phyloP scores from a whole-genome alignment of 1,140 invertebrate species.

The Belonocnema kinseyi region DNA sequence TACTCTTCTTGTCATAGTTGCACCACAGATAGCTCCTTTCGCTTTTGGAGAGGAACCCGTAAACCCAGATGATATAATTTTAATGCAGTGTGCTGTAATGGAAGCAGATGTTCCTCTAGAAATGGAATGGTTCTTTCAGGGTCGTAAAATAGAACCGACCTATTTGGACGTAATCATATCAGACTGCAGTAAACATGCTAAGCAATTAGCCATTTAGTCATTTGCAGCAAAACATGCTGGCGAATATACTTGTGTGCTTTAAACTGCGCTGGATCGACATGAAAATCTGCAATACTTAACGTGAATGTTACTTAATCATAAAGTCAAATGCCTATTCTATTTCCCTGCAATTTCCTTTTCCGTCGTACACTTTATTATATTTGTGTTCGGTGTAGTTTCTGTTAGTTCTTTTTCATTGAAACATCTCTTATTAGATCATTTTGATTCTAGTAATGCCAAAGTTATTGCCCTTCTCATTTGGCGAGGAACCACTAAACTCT shows the following conservation, averaged over 20 bases:
- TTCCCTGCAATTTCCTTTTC: too few relatives aligned
- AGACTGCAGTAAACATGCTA: slow-evolving; percentile 78
- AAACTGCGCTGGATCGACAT: slow-evolving; percentile 80
- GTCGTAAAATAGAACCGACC: slow-evolving; percentile 65
- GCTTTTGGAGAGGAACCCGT: slow-evolving; percentile 82
- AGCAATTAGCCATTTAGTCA: slow-evolving; percentile 82
- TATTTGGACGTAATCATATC: slow-evolving; percentile 67
- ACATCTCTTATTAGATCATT: slow-evolving; percentile 9
- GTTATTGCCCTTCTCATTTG: slow-evolving; percentile 79
- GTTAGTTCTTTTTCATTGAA: too few relatives aligned
- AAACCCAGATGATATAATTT: slow-evolving; percentile 84
- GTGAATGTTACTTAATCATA: slow-evolving; percentile 80
- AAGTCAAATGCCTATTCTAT: too few relatives aligned
- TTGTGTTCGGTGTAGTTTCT: too few relatives aligned
- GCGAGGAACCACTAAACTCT: slow-evolving; percentile 75
- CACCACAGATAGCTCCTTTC: slow-evolving; percentile 83
- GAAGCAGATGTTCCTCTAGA: slow-evolving; percentile 83
- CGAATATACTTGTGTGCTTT: slow-evolving; percentile 83
- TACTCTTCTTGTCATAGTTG: slow-evolving; percentile 46
- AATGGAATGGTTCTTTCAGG: slow-evolving; percentile 79
- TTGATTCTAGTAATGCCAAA: slow-evolving; percentile 77
- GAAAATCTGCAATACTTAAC: slow-evolving; percentile 80
- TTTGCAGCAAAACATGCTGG: slow-evolving; percentile 82
- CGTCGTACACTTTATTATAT: too few relatives aligned
- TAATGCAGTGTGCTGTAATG: slow-evolving; percentile 82